Percentiles rank a stretch among this genome's conserved stretches.
These are phyloP conservation scores for Schizopygopsis pylzovi DNA, from an alignment of 2,797 vertebrate genomes.

Conservation along the genomic window DNA sequence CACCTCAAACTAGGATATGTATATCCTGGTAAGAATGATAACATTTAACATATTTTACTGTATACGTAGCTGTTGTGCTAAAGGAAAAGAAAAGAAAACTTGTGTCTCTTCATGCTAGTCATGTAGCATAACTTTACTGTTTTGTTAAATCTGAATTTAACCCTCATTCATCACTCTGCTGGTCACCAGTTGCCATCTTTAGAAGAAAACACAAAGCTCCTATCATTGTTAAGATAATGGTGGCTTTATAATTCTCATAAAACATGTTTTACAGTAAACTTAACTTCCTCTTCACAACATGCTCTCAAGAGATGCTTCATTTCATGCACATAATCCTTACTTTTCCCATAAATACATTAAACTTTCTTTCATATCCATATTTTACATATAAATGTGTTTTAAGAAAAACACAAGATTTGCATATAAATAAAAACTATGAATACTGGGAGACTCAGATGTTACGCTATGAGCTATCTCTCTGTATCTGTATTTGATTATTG, in stretches of 20 bases:
- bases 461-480: background rate
- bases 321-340: background rate
- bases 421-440: constrained; percentile 20
- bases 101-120: background rate
- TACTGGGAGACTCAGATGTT: background rate
- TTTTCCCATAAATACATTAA: constrained; percentile 10
- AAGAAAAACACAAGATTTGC: constrained; percentile 7
- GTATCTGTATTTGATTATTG: background rate
- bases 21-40: background rate
- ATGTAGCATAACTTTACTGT: background rate
- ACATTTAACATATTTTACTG: background rate
- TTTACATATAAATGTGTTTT: constrained; percentile 34
- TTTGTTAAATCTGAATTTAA: background rate
- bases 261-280: background rate
- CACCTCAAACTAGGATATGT: background rate
- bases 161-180: background rate
- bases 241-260: background rate
- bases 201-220: background rate
- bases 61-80: background rate
- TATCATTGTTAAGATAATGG: background rate
- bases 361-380: background rate
- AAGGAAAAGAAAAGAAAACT: background rate
- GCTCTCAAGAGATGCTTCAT: background rate
- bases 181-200: background rate
- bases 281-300: background rate